Evolutionary conservation across 92 coral and sea anemone genomes (phyloP).

Genomic region (Bergia sp.): DNA sequence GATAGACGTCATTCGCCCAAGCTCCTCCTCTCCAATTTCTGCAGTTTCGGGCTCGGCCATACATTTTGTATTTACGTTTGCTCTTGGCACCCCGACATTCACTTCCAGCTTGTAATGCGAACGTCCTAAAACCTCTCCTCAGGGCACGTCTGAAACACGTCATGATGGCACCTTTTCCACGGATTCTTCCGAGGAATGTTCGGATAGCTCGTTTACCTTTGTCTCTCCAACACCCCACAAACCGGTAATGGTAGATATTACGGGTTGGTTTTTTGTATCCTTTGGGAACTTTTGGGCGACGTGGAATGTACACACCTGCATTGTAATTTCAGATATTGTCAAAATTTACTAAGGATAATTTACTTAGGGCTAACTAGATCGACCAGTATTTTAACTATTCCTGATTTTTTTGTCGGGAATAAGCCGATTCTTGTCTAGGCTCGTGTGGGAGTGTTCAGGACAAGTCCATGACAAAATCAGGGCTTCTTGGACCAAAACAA

Average conservation of each 20-base stretch:
- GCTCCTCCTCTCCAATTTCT: neutral
- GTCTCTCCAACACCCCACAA: slow-evolving; percentile 1
- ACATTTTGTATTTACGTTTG: neutral
- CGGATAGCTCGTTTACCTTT: neutral
- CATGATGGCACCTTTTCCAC: neutral
- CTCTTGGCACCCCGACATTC: neutral
- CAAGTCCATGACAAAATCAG: no score
- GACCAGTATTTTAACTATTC: no score
- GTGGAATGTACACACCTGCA: neutral
- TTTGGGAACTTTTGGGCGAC: slow-evolving; percentile 1
- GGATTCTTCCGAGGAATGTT: neutral
- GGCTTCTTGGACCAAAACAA: no score
- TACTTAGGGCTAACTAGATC: no score
- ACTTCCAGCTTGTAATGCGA: neutral
- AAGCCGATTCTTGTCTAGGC: no score
- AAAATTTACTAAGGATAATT: neutral
- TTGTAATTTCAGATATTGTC: neutral
- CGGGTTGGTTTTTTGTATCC: slow-evolving; percentile 6
- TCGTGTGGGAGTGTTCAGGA: no score
- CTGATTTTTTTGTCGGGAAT: no score
- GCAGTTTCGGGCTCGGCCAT: neutral
- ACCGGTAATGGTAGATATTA: slow-evolving; percentile 3
- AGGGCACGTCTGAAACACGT: slow-evolving; percentile 2
- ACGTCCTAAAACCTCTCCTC: neutral
- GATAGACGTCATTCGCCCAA: no score